These are phyloP conservation scores for Himalopsyche kuldschensis DNA, from an alignment of 2,888 invertebrate genomes.

Conservation along the genomic window DNA sequence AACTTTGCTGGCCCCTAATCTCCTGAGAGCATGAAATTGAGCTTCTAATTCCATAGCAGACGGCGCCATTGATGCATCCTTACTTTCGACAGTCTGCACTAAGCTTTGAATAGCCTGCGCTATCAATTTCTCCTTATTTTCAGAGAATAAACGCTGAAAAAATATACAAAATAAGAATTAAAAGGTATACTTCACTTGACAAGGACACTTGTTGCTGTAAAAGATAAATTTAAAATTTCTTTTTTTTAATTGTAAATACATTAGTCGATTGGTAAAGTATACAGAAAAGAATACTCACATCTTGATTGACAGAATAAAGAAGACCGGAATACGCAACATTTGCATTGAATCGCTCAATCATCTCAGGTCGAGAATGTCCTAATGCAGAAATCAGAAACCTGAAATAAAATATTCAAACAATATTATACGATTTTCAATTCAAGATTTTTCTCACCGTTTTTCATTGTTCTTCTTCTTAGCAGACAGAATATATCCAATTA, in stretches of 20 bases:
- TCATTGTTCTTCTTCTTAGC: neutral
- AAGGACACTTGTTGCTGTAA: too few relatives aligned
- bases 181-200: conserved; percentile 12
- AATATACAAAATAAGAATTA: conserved; percentile 34
- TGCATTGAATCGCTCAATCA: conserved; percentile 92
- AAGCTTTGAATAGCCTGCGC: conserved; percentile 86
- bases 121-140: conserved; percentile 97
- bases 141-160: conserved; percentile 89
- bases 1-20: conserved; percentile 95
- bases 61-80: conserved; percentile 47
- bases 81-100: conserved; percentile 66
- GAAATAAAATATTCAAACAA: conserved; percentile 30
- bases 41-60: conserved; percentile 81
- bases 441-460: neutral
- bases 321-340: conserved; percentile 98
- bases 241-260: neutral
- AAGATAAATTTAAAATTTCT: conserved; percentile 15
- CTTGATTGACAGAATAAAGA: conserved; percentile 93
- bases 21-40: conserved; percentile 90
- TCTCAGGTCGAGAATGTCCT: conserved; percentile 66
- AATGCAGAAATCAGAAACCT: conserved; percentile 63
- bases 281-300: conserved; percentile 66
- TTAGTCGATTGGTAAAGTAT: neutral
- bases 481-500: too few relatives aligned
- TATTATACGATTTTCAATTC: neutral